Conservation (phyloP, 2,113 vertebrate genomes). For the Donacobius atricapilla region DNA sequence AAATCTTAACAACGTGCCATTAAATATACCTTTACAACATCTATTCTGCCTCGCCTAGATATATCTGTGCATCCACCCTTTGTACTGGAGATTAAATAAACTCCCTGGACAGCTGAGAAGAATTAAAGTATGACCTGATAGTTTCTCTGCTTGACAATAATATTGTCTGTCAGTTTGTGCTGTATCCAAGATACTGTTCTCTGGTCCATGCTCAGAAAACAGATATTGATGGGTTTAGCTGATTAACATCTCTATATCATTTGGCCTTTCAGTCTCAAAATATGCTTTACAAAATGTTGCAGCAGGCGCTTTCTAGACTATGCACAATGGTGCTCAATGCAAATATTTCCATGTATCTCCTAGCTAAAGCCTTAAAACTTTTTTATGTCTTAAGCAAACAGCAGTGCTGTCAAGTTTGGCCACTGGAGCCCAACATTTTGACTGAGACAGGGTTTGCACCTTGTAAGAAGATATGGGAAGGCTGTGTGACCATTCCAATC, state of each 20-base stretch:
- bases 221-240: constrained; percentile 43
- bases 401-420: background rate
- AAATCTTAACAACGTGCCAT: constrained; percentile 46
- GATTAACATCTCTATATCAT: constrained; percentile 40
- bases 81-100: constrained; percentile 39
- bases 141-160: constrained; percentile 38
- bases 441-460: background rate
- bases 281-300: constrained; percentile 21
- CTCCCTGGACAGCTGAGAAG: constrained; percentile 7
- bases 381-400: background rate
- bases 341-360: background rate
- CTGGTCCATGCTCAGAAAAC: constrained; percentile 35
- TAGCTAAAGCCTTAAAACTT: background rate
- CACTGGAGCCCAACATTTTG: background rate
- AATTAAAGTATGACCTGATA: constrained; percentile 47
- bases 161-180: constrained; percentile 33
- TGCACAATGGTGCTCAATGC: background rate
- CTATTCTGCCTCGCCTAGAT: background rate
- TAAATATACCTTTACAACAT: constrained; percentile 50
- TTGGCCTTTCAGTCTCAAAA: constrained; percentile 42
- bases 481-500: background rate
- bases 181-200: constrained; percentile 52
- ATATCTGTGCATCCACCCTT: constrained; percentile 32
- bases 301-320: background rate
- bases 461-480: too few species aligned